phyloP scores from a whole-genome alignment of 2,888 invertebrate genomes.

The Mimumesa dahlbomi region DNA sequence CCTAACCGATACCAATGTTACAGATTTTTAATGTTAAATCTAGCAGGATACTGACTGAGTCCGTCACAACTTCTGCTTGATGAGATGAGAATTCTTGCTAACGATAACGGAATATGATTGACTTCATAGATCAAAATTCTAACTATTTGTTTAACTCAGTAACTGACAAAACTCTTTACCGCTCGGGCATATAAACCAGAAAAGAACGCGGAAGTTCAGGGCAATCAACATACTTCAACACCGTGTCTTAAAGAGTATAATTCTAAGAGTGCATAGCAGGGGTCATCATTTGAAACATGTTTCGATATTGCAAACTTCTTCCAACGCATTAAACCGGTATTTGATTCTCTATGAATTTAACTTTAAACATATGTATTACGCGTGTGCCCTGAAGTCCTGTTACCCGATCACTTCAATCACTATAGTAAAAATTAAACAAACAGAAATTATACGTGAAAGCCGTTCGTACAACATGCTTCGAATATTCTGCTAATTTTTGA shows the following conservation, averaged over 20 bases:
- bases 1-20: no score
- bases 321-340: constrained; percentile 34
- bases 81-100: no score
- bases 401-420: constrained; percentile 11
- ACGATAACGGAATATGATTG: no score
- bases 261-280: constrained; percentile 29
- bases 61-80: no score
- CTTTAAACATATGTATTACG: constrained; percentile 24
- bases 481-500: no score
- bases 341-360: constrained; percentile 27
- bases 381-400: constrained; percentile 12
- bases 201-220: constrained; percentile 16
- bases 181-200: background rate
- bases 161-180: no score
- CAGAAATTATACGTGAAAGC: no score
- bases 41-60: background rate
- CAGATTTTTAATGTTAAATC: no score
- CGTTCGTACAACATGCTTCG: no score
- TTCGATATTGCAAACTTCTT: constrained; percentile 39
- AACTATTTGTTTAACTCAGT: no score
- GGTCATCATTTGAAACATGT: constrained; percentile 30
- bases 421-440: constrained; percentile 25
- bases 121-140: no score
- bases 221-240: background rate
- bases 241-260: constrained; percentile 17